phyloP scores from a whole-genome alignment of 2,113 vertebrate species.

The Marmota flaviventris region DNA sequence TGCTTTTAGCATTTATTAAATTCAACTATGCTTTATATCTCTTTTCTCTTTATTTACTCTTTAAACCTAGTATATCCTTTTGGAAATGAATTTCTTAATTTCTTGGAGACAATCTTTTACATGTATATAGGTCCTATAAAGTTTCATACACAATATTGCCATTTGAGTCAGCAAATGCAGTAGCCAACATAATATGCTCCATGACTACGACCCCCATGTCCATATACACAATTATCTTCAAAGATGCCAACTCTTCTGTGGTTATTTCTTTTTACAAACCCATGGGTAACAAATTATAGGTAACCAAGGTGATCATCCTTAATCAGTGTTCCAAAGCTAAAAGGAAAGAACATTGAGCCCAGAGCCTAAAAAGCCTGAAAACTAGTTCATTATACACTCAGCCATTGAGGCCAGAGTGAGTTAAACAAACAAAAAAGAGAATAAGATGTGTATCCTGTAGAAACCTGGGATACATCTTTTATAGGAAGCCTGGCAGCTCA shows the following conservation, averaged over 20 bases:
- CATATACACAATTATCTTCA: not conserved
- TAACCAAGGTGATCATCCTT: not conserved
- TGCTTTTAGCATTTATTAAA: not conserved
- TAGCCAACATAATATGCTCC: not conserved
- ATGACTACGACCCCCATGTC: not conserved
- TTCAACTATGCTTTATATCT: not conserved
- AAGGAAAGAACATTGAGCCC: not conserved
- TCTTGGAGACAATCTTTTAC: conserved; percentile 12
- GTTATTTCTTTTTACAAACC: not conserved
- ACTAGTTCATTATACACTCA: not conserved
- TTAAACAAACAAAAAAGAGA: not conserved
- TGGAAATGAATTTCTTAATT: not conserved
- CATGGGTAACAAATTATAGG: not conserved
- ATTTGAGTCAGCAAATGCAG: not conserved
- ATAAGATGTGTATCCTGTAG: not conserved
- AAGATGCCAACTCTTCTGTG: not conserved
- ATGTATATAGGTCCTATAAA: not conserved
- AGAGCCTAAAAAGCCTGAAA: not conserved
- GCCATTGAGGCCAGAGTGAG: not conserved
- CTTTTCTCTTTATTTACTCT: not conserved
- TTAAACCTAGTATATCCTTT: not conserved
- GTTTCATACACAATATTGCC: not conserved
- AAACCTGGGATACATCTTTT: not conserved
- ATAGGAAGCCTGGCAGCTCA: not conserved
- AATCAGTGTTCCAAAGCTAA: conserved; percentile 5